These are phyloP conservation scores for Protobothrops mucrosquamatus DNA, from an alignment of 2,113 vertebrate species.

Conservation along the genomic window DNA sequence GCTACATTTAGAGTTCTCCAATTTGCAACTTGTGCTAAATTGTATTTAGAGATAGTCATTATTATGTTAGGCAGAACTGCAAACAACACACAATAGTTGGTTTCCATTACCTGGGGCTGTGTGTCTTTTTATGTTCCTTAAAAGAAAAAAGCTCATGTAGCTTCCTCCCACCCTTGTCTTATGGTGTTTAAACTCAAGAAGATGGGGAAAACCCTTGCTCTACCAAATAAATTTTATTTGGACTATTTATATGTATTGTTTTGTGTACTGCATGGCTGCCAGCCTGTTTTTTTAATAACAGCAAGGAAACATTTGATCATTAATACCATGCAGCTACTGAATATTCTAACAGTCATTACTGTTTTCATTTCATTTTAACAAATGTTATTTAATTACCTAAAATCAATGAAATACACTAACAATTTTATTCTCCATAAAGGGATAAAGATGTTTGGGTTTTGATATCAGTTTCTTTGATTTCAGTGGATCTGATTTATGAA, in stretches of 20 bases:
- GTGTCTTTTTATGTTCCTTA: background rate
- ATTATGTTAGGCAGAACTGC: background rate
- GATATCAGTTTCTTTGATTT: background rate
- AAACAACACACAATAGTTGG: background rate
- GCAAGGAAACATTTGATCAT: background rate
- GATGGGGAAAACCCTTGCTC: background rate
- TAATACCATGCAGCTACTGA: background rate
- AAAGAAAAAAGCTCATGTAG: background rate
- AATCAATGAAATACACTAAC: background rate
- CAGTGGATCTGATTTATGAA: background rate
- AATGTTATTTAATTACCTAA: background rate
- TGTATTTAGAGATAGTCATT: background rate
- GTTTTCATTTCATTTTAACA: background rate
- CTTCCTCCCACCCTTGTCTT: background rate
- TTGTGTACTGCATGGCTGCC: background rate
- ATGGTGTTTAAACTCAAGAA: background rate
- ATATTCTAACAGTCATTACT: background rate
- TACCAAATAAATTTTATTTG: background rate
- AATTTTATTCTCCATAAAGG: background rate
- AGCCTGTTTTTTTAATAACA: background rate
- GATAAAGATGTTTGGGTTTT: background rate
- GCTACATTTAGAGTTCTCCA: background rate
- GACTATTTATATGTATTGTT: background rate
- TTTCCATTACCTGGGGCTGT: background rate
- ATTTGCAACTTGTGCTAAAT: background rate